Percentiles rank a stretch among this genome's conserved stretches.
These are phyloP conservation scores for Trichomalopsis sarcophagae DNA, from an alignment of 1,140 invertebrate genomes.

Conservation along the genomic window DNA sequence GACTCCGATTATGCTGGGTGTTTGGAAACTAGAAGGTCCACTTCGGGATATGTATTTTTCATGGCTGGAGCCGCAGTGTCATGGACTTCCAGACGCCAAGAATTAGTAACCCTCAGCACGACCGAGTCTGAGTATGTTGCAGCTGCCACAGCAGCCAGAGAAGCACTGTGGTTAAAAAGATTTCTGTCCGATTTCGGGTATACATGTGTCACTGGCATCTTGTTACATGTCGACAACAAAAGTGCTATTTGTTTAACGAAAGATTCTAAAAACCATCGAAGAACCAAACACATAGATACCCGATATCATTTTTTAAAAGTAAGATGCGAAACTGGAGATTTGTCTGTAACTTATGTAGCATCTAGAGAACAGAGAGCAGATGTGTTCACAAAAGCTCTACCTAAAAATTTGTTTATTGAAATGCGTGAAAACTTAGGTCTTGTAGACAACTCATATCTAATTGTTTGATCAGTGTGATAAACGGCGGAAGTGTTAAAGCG, in stretches of 20 bases:
- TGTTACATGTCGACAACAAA: not conserved
- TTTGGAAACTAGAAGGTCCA: no score
- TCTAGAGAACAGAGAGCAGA: not conserved
- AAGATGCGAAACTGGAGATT: not conserved
- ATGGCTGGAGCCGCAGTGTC: no score
- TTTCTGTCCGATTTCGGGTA: not conserved
- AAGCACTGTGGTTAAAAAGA: not conserved
- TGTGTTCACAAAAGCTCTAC: not conserved
- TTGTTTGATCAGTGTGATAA: no score
- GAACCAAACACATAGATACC: not conserved
- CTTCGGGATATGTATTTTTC: no score
- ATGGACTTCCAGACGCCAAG: not conserved
- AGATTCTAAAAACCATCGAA: not conserved
- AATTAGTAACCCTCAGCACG: not conserved
- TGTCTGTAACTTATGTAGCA: not conserved
- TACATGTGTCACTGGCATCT: not conserved
- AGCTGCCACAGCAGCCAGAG: not conserved
- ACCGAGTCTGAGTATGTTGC: not conserved
- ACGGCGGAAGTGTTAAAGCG: no score
- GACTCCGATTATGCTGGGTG: not conserved
- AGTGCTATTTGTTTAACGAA: slow-evolving; percentile 5
- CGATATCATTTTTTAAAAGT: slow-evolving; percentile 2
- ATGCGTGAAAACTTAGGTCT: slow-evolving; percentile 1
- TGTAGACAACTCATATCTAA: not conserved
- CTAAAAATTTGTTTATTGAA: not conserved